phyloP scores from a whole-genome alignment of 2,797 vertebrate genomes.

The Peromyscus eremicus region DNA sequence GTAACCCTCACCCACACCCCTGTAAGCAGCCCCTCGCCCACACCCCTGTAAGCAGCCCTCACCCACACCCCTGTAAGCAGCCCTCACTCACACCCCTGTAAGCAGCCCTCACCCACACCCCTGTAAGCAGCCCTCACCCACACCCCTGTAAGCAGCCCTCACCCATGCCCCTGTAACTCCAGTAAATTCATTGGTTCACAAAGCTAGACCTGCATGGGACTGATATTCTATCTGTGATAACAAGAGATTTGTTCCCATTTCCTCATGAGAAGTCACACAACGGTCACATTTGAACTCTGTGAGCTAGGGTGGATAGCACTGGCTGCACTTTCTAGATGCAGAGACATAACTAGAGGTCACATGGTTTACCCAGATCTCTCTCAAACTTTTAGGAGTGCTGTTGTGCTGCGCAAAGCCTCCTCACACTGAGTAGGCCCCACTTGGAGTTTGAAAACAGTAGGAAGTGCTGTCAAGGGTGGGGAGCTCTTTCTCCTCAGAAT shows the following conservation, averaged over 20 bases:
- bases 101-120: not conserved
- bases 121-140: not conserved
- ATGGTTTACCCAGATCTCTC: not conserved
- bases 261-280: not conserved
- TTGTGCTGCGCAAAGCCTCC: not conserved
- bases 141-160: not conserved
- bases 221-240: not conserved
- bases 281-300: not conserved
- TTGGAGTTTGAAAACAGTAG: not conserved
- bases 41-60: not conserved
- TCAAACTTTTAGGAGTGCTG: not conserved
- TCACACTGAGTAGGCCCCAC: fast-evolving
- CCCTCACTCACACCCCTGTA: not conserved
- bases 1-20: not conserved
- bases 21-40: not conserved
- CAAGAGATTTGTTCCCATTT: not conserved
- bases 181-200: not conserved
- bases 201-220: not conserved
- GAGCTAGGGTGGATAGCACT: not conserved
- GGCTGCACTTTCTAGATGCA: not conserved
- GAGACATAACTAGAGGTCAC: not conserved
- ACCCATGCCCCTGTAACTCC: not conserved
- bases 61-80: not conserved
- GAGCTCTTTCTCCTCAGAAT: not conserved
- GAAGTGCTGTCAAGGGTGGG: not conserved